Base-by-base conservation (phyloP, 2,113 vertebrate species). In the Papio anubis region DNA sequence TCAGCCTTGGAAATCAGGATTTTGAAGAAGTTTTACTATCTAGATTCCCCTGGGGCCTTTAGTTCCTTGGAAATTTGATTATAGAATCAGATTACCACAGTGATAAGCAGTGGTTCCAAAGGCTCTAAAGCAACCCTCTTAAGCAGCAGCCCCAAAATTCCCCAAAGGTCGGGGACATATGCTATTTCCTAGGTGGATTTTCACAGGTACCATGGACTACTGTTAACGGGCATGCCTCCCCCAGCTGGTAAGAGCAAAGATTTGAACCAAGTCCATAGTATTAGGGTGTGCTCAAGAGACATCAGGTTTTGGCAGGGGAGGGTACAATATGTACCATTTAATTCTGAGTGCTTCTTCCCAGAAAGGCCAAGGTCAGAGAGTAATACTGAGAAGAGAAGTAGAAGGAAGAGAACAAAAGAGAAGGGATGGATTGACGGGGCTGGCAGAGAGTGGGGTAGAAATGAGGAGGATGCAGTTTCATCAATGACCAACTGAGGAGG, bases 391-490 rank as follows among this genome's bases (percentile, higher is more conserved):
- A 30, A 80, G 76, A 72, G 68, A 25, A 23, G 50, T 8, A 12
- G 68, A 9, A 10, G 16, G 35, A 35, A 76, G 68, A 66, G 4
- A n/a, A 43, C 1, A 18, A 66, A 52, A 27, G 40, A 55, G 72
- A 12, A 43, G 25, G 45, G 25, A 8, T 38, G 27, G 16, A 35
- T 8, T 8, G 40, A 16, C 59, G 52, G 57, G 72, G 43, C 3
- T 0, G 14, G n/a, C 6, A 40, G 40, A 59, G 16, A 55, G 6
- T 25, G 27, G 35, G 43, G 76, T 14, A 6, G 81, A 43, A 7
- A 18, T 0, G 14, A 66, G 43, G 38, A 52, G 6, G 2, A 14
- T 2, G 6, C 3, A 1, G 16, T 11, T 8, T 23, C 17, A 50
- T 30, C 43, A 21, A 9, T 0, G 11, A 45, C 30, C 38, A 87